phyloP scores from a whole-genome alignment of 2,113 vertebrate genomes.

The Trochalopteron elliotii region DNA sequence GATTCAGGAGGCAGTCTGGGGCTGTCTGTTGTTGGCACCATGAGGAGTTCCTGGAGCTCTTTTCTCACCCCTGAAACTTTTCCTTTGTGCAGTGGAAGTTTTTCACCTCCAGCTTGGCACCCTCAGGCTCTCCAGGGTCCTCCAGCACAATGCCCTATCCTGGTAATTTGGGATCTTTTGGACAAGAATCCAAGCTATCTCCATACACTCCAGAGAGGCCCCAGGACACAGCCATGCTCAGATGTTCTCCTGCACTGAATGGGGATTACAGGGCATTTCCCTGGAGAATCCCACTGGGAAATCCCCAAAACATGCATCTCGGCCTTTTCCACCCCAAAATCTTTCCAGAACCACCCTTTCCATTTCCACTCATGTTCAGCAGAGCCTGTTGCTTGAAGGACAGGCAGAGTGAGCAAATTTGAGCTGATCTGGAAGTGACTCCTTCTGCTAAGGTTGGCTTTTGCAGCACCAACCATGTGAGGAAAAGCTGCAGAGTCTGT shows the following conservation, averaged over 20 bases:
- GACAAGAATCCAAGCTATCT: not conserved
- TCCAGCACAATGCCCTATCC: not conserved
- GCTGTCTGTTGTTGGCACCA: not conserved
- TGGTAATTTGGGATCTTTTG: too few relatives aligned
- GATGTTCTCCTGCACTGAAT: not conserved
- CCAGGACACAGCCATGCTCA: not conserved
- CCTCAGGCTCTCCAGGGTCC: not conserved
- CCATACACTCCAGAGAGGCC: not conserved
- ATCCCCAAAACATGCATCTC: not conserved
- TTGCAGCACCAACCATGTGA: fast-evolving
- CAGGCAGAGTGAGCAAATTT: not conserved
- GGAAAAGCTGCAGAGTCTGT: not conserved
- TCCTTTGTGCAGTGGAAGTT: not conserved
- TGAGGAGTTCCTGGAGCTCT: not conserved
- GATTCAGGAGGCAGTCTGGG: not conserved
- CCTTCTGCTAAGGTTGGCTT: not conserved
- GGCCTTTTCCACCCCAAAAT: not conserved
- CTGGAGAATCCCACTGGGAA: not conserved
- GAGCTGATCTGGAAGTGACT: not conserved
- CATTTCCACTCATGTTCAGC: not conserved
- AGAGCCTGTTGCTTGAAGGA: not conserved
- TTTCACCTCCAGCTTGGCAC: not conserved
- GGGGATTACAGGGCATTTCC: not conserved
- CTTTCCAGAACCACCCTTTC: not conserved
- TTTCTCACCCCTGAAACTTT: not conserved